These are phyloP conservation scores for Sardina pilchardus DNA, from an alignment of 2,113 vertebrate species.

Conservation along the genomic window DNA sequence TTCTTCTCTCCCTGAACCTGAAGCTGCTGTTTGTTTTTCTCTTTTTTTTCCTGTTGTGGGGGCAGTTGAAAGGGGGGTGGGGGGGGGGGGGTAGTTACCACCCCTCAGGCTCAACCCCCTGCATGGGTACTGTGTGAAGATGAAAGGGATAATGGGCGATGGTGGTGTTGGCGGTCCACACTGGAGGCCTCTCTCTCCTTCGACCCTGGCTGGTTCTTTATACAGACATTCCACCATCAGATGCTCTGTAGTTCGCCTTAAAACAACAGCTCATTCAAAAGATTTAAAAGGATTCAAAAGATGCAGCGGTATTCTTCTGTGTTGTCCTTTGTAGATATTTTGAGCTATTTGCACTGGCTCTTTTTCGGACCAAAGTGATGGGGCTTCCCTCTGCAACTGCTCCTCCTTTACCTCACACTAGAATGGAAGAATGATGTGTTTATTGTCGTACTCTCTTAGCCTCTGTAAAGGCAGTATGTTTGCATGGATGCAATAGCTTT, in stretches of 20 bases:
- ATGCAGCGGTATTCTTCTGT: neutral
- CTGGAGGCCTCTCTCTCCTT: neutral
- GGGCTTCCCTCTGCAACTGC: neutral
- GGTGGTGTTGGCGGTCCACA: neutral
- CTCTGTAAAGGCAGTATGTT: neutral
- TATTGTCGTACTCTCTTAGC: neutral
- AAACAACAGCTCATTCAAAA: conserved; percentile 9
- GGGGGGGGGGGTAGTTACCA: neutral
- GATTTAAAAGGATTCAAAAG: neutral
- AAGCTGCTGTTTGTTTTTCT: conserved; percentile 5
- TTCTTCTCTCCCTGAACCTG: neutral
- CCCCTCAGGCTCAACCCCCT: neutral
- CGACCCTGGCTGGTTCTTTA: neutral
- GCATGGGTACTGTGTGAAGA: neutral
- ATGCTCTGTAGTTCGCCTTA: neutral
- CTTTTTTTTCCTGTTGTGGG: neutral
- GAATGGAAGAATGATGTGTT: neutral
- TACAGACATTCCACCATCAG: neutral
- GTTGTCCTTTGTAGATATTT: conserved; percentile 8
- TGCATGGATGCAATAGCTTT: neutral
- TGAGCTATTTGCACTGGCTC: neutral
- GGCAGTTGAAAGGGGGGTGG: neutral
- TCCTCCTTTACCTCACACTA: neutral
- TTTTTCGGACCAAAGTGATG: neutral
- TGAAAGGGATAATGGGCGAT: neutral